A percentile compares a stretch with the other conserved stretches of the same genome.
Conservation (phyloP, 2,797 vertebrate genomes). For the Lycodopsis pacificus region DNA sequence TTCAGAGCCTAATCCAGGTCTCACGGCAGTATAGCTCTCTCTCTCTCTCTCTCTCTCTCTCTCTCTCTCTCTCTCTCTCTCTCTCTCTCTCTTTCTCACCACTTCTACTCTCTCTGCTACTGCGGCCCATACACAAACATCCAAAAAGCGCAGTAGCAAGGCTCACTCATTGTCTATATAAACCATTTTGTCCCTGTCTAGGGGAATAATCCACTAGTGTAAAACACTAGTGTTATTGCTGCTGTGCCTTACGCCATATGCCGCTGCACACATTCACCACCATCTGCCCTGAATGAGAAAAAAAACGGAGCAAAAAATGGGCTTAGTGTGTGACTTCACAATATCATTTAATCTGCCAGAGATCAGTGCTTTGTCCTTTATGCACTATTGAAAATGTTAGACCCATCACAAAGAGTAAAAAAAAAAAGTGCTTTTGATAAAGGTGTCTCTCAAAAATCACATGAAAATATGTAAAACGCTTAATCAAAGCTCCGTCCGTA, state of each 20-base stretch:
- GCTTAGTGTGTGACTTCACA: constrained; percentile 72
- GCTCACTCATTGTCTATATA: constrained; percentile 73
- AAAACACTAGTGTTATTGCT: constrained; percentile 70
- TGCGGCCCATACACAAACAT: constrained; percentile 37
- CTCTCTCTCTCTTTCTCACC: constrained; percentile 32
- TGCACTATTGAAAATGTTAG: constrained; percentile 42
- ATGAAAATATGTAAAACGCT: not conserved
- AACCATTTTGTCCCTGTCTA: constrained; percentile 69
- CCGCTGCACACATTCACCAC: constrained; percentile 66
- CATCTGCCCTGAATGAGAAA: constrained; percentile 77
- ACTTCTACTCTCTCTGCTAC: constrained; percentile 32
- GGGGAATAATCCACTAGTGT: constrained; percentile 74
- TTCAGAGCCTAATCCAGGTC: constrained; percentile 81
- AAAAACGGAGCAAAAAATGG: constrained; percentile 55
- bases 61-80: constrained; percentile 29
- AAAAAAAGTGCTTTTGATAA: constrained; percentile 44
- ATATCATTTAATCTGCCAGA: constrained; percentile 69
- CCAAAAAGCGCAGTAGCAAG: constrained; percentile 45
- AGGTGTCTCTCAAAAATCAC: constrained; percentile 31
- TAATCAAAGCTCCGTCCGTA: constrained; percentile 14
- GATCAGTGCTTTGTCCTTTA: constrained; percentile 54
- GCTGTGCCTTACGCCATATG: constrained; percentile 71
- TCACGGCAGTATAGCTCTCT: constrained; percentile 71
- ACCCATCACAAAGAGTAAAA: constrained; percentile 28
- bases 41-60: constrained; percentile 31